Evolutionary conservation across 2,113 vertebrate genomes (phyloP), one percentile per base, ranked within the genome.

Genomic region (Misgurnus mizolepis): DNA sequence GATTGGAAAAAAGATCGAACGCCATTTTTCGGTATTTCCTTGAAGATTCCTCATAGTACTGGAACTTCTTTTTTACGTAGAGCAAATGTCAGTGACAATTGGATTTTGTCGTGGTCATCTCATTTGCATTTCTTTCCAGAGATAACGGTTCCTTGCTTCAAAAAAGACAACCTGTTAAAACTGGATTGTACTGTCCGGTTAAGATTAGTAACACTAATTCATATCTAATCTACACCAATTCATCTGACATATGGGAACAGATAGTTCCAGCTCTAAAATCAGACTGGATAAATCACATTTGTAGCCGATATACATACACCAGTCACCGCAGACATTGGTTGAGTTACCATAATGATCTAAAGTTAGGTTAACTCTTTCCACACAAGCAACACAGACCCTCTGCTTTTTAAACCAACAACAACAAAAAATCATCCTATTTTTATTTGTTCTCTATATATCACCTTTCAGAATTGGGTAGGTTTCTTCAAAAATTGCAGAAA

Each of bases 21-120:
- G 56, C 64, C 18, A 43, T 66, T 76, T 82, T 84, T 50, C 34
- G 17, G 73, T 5, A 43, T 80, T 66, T 77, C 67, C 67, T 55
- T 49, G 41, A 67, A 43, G 64, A 68, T 65, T 55, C 58, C 64
- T 43, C 39, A 67, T 58, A 45, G 7, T 14, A 61, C 9, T 43
- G 64, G 82, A 40, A 22, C 58, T 47, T 79, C 50, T 77, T 61
- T 73, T 39, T n/a, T 3, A 4, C 22, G 22, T 22, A 22, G 14
- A 43, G 58, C n/a, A 60, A 71, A 10, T 27, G 55, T 47, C 61
- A 67, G 73, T 18, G 47, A 72, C 69, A 17, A 55, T 55, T 74
- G 62, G 11, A 74, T 75, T 66, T 12, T 68, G 74, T 82, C 18
- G 34, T 56, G 64, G 55, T 45, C 67, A 39, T 47, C 17, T 41